Evolutionary conservation across 2,113 vertebrate genomes (phyloP).

Genomic region (Megaleporinus macrocephalus): DNA sequence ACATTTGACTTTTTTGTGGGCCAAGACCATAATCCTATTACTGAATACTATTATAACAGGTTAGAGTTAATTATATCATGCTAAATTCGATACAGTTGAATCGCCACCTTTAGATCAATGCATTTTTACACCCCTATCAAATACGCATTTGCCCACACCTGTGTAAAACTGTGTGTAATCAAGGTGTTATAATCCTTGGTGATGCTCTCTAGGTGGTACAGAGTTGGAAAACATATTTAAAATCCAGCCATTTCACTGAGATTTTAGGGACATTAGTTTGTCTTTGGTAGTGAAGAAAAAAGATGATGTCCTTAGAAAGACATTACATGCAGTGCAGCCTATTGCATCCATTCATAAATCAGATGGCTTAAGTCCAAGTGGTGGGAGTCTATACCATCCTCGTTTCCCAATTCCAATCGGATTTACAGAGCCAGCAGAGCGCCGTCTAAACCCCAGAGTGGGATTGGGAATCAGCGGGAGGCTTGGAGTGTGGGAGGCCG

Average conservation of each 20-base stretch:
- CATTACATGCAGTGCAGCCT: neutral
- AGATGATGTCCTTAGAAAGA: neutral
- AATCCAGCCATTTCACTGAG: neutral
- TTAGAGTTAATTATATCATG: neutral
- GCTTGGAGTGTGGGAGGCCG: slow-evolving; percentile 1
- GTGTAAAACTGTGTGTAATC: neutral
- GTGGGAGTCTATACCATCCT: slow-evolving; percentile 4
- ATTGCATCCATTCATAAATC: slow-evolving; percentile 26
- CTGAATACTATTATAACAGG: too few relatives aligned
- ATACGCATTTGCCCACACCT: slow-evolving; percentile 26
- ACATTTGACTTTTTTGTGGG: too few relatives aligned
- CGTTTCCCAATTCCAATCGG: slow-evolving; percentile 21
- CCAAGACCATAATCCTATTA: neutral
- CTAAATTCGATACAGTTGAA: neutral
- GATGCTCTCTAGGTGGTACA: neutral
- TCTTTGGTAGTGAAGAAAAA: slow-evolving; percentile 19
- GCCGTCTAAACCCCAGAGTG: slow-evolving; percentile 21
- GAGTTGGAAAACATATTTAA: neutral
- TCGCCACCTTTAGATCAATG: neutral
- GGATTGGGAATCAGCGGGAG: slow-evolving; percentile 5
- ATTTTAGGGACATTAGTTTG: neutral
- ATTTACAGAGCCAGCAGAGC: slow-evolving; percentile 13
- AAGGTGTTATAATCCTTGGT: neutral
- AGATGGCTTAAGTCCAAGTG: neutral
- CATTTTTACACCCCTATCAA: neutral